Evolutionary conservation across 1,140 invertebrate genomes (phyloP).

Genomic region (Bombus sylvicola): DNA sequence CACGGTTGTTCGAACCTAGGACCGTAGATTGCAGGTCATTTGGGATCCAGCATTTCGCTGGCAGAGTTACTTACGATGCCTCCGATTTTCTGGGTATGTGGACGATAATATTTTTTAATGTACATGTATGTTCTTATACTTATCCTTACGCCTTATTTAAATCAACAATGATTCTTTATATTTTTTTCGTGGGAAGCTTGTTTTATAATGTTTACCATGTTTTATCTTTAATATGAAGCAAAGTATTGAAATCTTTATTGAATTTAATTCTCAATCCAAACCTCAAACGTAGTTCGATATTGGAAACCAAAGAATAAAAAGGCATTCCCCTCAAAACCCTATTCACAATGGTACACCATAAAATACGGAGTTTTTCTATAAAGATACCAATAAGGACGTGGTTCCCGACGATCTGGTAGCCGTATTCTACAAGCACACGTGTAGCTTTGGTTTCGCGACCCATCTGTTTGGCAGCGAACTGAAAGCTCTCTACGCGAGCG

Average conservation of each 20-base stretch:
- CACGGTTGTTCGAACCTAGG: slow-evolving; percentile 89
- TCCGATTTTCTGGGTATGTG: slow-evolving; percentile 90
- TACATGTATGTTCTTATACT: background rate
- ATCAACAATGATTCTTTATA: background rate
- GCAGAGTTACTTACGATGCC: slow-evolving; percentile 94
- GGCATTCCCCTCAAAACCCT: background rate
- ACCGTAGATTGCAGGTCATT: slow-evolving; percentile 91
- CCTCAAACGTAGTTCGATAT: background rate
- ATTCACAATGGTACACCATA: background rate
- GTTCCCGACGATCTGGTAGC: slow-evolving; percentile 95
- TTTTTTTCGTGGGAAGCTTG: too few relatives aligned
- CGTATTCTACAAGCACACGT: slow-evolving; percentile 96
- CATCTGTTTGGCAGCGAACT: slow-evolving; percentile 96
- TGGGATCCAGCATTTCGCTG: slow-evolving; percentile 96
- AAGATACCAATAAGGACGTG: slow-evolving; percentile 89
- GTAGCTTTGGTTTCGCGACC: slow-evolving; percentile 97
- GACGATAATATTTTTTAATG: background rate
- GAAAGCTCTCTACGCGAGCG: slow-evolving; percentile 92
- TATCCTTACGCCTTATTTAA: background rate
- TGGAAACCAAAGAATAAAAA: background rate
- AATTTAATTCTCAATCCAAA: background rate
- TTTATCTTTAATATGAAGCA: background rate
- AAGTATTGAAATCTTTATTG: background rate
- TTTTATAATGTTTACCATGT: too few relatives aligned
- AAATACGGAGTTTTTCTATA: background rate